A percentile compares a stretch with the other conserved stretches of the same genome.
These are phyloP conservation scores for Nematopogon swammerdamellus DNA, from an alignment of 2,888 invertebrate species.

Conservation along the genomic window DNA sequence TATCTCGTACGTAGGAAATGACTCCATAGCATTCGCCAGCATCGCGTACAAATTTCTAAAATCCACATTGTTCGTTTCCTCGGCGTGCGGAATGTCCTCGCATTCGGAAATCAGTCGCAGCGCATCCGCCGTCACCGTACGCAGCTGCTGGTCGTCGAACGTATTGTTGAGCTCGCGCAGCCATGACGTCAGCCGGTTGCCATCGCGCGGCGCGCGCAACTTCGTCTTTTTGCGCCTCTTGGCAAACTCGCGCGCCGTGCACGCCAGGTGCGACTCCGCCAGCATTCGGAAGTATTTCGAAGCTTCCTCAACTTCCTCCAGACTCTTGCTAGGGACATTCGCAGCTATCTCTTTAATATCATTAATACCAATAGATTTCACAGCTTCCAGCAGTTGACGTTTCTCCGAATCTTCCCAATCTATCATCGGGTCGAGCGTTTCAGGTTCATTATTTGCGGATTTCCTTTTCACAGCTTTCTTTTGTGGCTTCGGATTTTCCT, in stretches of 20 bases:
- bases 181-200: not conserved
- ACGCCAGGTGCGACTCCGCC: conserved; percentile 26
- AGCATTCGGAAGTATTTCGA: conserved; percentile 23
- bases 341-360: conserved; percentile 19
- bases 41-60: conserved; percentile 30
- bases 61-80: conserved; percentile 23
- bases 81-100: conserved; percentile 26
- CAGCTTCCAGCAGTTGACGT: too few species aligned
- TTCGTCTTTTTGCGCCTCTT: too few species aligned
- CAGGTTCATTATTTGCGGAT: too few species aligned
- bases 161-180: conserved; percentile 21
- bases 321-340: conserved; percentile 22
- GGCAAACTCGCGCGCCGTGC: too few species aligned
- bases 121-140: conserved; percentile 30
- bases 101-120: conserved; percentile 36
- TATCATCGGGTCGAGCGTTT: too few species aligned
- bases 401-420: too few species aligned
- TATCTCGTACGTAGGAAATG: too few species aligned
- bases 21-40: conserved; percentile 38
- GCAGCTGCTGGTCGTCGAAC: conserved; percentile 22
- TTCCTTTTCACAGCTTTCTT: too few species aligned
- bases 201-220: not conserved
- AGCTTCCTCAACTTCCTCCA: conserved; percentile 20
- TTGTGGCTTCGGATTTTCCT: too few species aligned
- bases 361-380: conserved; percentile 21